A percentile compares a stretch with the other conserved stretches of the same genome.
Conservation (phyloP, 2,888 invertebrate species). For the Amorpha juglandis region DNA sequence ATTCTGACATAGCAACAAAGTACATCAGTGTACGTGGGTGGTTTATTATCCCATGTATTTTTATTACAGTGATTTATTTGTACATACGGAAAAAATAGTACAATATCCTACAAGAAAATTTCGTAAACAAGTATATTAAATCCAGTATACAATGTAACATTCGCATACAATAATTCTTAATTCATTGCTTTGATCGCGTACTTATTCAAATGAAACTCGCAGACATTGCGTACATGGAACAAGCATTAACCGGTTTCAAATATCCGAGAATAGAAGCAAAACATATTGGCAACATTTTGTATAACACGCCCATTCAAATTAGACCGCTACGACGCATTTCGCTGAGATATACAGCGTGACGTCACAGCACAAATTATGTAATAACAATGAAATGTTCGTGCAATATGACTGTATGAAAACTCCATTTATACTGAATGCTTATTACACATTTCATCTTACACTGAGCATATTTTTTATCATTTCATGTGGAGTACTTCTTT, state of each 20-base stretch:
- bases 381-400: constrained; percentile 3
- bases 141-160: not conserved
- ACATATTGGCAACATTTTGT: constrained; percentile 41
- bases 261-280: constrained; percentile 40
- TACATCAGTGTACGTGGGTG: too few relatives aligned
- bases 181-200: constrained; percentile 28
- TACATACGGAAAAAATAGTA: not conserved
- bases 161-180: constrained; percentile 21
- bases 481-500: constrained; percentile 3
- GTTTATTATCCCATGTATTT: too few relatives aligned
- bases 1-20: too few relatives aligned
- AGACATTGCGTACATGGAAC: constrained; percentile 42
- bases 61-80: too few relatives aligned
- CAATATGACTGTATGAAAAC: not conserved
- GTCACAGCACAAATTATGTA: constrained; percentile 14
- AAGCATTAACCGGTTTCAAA: constrained; percentile 44
- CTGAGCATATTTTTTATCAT: constrained; percentile 26
- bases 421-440: constrained; percentile 36
- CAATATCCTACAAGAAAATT: not conserved
- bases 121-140: constrained; percentile 12
- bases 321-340: not conserved
- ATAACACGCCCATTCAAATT: constrained; percentile 37
- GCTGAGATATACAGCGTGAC: not conserved
- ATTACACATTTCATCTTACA: constrained; percentile 29
- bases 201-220: constrained; percentile 39